phyloP scores from a whole-genome alignment of 2,888 invertebrate species.

The Amblyteles armatorius region DNA sequence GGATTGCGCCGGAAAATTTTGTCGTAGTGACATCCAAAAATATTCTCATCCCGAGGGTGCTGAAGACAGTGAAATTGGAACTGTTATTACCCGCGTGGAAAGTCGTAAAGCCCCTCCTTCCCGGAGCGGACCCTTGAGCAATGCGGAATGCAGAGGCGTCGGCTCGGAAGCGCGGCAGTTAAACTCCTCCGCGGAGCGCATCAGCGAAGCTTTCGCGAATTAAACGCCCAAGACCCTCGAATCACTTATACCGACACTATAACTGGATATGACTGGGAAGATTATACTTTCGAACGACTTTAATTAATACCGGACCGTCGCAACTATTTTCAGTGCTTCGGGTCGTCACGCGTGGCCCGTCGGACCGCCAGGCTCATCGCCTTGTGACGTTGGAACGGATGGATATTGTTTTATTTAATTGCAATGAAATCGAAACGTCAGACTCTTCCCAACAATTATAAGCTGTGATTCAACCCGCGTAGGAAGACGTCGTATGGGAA shows the following conservation, averaged over 20 bases:
- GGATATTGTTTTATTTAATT: too few species aligned
- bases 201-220: neutral
- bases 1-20: neutral
- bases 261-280: neutral
- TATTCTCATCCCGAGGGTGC: neutral
- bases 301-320: too few species aligned
- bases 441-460: too few species aligned
- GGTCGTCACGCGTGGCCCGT: too few species aligned
- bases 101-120: constrained; percentile 31
- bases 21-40: neutral
- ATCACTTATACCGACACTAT: neutral
- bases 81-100: neutral
- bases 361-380: too few species aligned
- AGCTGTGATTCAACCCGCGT: too few species aligned
- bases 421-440: too few species aligned
- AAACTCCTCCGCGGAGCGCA: neutral
- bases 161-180: constrained; percentile 19
- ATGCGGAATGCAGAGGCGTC: constrained; percentile 32
- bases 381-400: too few species aligned
- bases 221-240: constrained; percentile 1
- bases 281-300: neutral
- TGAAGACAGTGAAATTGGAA: constrained; percentile 8
- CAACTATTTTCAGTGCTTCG: too few species aligned
- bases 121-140: constrained; percentile 1
- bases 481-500: too few species aligned